Evolutionary conservation across 1,140 invertebrate species (phyloP).

Genomic region (Heliothis virescens): DNA sequence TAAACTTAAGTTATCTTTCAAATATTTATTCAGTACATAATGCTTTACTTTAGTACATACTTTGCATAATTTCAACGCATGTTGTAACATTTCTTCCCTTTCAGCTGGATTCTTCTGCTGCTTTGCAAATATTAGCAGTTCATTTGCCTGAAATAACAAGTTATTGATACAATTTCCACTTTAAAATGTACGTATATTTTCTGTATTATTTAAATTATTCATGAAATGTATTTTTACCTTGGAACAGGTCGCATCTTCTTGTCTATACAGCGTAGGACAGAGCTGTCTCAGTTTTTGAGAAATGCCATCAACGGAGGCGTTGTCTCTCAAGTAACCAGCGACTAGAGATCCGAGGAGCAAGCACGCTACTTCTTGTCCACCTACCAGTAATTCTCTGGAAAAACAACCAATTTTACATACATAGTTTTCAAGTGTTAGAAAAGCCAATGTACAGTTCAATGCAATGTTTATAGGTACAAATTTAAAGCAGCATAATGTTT

Average conservation of each 20-base stretch:
- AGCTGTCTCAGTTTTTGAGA: conserved; percentile 95
- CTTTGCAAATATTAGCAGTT: conserved; percentile 94
- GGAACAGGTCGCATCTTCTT: conserved; percentile 97
- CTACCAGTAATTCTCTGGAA: conserved; percentile 94
- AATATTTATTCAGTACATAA: neutral
- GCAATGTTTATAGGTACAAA: neutral
- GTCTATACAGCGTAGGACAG: conserved; percentile 97
- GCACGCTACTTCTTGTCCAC: conserved; percentile 93
- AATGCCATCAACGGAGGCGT: conserved; percentile 97
- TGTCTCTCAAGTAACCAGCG: conserved; percentile 96
- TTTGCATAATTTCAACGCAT: conserved; percentile 95
- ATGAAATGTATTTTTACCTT: conserved; percentile 88
- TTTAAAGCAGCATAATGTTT: too few relatives aligned
- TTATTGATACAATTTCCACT: neutral
- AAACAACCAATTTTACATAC: conserved; percentile 5
- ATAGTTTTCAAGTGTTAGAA: neutral
- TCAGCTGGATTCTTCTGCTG: conserved; percentile 89
- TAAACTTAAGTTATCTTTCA: too few relatives aligned
- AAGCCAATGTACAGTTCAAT: conserved; percentile 12
- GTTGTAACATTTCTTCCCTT: conserved; percentile 90
- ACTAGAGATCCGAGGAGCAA: conserved; percentile 92
- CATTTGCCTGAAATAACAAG: conserved; percentile 91
- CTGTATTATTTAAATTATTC: conserved; percentile 7
- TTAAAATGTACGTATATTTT: neutral
- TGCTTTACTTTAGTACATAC: conserved; percentile 59